Evolutionary conservation across 2,888 invertebrate genomes (phyloP).

Genomic region (Creontiades dilutus): DNA sequence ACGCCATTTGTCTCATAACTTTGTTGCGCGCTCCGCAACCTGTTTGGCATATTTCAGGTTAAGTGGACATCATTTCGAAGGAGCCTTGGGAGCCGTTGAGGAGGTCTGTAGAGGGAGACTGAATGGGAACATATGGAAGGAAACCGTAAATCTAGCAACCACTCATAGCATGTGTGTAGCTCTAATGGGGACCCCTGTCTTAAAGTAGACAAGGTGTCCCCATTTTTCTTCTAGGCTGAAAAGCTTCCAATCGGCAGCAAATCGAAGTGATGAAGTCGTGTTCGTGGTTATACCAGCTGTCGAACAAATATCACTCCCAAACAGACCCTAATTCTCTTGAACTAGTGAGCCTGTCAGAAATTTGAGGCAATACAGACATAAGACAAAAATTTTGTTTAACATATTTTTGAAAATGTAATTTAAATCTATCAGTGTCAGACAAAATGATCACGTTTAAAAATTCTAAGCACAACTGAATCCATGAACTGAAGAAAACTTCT

Average conservation of each 20-base stretch:
- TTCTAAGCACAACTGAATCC: no score
- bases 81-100: conserved; percentile 56
- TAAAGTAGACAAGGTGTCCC: background rate
- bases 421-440: no score
- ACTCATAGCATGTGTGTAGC: conserved; percentile 48
- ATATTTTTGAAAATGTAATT: no score
- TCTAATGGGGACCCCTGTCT: conserved; percentile 43
- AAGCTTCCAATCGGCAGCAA: conserved; percentile 21
- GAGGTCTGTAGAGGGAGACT: conserved; percentile 57
- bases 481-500: no score
- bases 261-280: background rate
- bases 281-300: background rate
- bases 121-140: conserved; percentile 67
- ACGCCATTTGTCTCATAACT: conserved; percentile 69
- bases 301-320: no score
- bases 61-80: conserved; percentile 67
- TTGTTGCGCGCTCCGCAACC: conserved; percentile 49
- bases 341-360: no score
- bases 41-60: conserved; percentile 71
- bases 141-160: conserved; percentile 66
- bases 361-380: no score
- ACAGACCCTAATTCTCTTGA: no score
- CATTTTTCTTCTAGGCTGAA: background rate
- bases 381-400: no score
- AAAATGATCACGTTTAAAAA: no score